phyloP scores from a whole-genome alignment of 1,140 invertebrate species.

The Procambarus clarkii region DNA sequence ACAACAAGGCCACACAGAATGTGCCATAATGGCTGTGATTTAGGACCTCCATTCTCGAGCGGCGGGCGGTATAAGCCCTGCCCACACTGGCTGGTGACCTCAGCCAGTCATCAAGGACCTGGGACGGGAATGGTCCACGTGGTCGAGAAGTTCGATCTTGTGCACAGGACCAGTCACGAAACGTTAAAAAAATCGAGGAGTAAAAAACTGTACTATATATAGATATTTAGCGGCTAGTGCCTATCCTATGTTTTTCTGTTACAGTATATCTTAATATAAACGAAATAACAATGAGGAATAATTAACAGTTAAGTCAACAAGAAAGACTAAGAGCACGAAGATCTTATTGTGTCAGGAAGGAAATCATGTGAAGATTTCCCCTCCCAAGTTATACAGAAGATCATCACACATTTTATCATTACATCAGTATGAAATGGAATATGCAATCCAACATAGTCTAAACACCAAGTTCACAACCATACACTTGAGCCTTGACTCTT shows the following conservation, averaged over 20 bases:
- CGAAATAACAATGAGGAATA: constrained; percentile 15
- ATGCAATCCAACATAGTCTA: constrained; percentile 1
- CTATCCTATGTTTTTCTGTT: background rate
- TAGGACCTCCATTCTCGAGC: background rate
- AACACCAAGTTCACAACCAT: constrained; percentile 8
- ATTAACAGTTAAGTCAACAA: constrained; percentile 8
- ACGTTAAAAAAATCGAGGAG: background rate
- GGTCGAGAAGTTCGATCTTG: background rate
- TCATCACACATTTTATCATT: constrained; percentile 6
- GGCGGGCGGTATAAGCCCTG: background rate
- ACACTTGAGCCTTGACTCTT: background rate
- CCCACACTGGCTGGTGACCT: background rate
- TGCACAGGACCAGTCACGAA: background rate
- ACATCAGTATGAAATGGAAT: constrained; percentile 18
- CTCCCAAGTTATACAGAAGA: constrained; percentile 1
- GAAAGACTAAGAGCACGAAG: background rate
- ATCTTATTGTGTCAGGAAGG: constrained; percentile 2
- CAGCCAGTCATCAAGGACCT: background rate
- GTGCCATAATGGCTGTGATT: background rate
- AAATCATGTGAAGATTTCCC: background rate
- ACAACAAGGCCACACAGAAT: constrained; percentile 9
- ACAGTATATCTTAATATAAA: background rate
- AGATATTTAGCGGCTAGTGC: background rate
- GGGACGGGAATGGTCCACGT: background rate
- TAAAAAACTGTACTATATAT: constrained; percentile 6